Evolutionary conservation across 2,797 vertebrate genomes (phyloP).

Genomic region (Xenopus petersii): DNA sequence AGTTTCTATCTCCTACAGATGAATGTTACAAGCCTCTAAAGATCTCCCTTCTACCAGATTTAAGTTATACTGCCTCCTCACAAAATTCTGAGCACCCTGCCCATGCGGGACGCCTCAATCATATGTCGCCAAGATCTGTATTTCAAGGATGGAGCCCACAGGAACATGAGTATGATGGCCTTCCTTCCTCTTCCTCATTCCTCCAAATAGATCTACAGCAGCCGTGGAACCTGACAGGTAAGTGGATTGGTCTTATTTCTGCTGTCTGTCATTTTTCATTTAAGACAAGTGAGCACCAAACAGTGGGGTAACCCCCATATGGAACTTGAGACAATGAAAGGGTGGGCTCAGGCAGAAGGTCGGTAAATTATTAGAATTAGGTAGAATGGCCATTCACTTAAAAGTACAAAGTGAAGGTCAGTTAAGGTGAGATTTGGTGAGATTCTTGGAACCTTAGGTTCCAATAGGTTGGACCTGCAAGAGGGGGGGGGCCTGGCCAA

Average conservation of each 20-base stretch:
- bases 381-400: background rate
- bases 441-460: too few relatives aligned
- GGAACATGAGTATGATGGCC: constrained; percentile 60
- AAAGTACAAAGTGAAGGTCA: too few relatives aligned
- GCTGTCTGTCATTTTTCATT: background rate
- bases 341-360: too few relatives aligned
- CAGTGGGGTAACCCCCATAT: background rate
- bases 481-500: too few relatives aligned
- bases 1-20: constrained; percentile 57
- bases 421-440: too few relatives aligned
- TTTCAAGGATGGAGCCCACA: constrained; percentile 75
- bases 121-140: constrained; percentile 50
- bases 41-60: constrained; percentile 63
- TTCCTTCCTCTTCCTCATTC: constrained; percentile 60
- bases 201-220: constrained; percentile 76
- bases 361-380: background rate
- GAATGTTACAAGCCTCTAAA: constrained; percentile 78
- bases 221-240: constrained; percentile 80
- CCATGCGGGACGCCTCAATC: constrained; percentile 60
- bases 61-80: constrained; percentile 70
- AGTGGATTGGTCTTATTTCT: background rate
- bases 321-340: background rate
- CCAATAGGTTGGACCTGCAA: too few relatives aligned
- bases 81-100: constrained; percentile 64
- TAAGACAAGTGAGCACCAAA: background rate